Conservation (phyloP, 2,797 vertebrate genomes). For the Numenius phaeopus region DNA sequence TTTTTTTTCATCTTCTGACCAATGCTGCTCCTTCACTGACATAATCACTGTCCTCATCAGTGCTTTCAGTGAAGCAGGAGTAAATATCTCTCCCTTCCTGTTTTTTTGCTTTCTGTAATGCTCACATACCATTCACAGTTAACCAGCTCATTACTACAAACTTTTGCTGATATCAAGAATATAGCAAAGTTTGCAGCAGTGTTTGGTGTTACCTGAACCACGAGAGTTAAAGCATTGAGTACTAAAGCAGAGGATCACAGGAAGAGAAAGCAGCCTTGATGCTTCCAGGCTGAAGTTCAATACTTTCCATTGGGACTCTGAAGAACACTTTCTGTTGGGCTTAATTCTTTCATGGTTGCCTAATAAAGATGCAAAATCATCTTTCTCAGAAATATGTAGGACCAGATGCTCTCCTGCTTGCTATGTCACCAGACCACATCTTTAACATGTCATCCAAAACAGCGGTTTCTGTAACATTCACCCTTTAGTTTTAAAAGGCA, state of each 20-base stretch:
- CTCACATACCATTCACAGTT: neutral
- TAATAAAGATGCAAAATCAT: neutral
- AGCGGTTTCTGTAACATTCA: neutral
- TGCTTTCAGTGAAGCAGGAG: neutral
- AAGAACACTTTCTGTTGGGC: neutral
- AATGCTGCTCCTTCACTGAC: neutral
- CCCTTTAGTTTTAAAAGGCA: neutral
- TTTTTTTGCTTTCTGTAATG: neutral
- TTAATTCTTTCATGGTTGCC: neutral
- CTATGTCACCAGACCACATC: neutral
- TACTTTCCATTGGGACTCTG: neutral
- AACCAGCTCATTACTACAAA: neutral
- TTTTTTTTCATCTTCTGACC: neutral
- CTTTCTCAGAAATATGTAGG: neutral
- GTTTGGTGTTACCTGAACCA: neutral
- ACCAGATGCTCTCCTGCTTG: neutral
- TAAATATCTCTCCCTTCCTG: neutral
- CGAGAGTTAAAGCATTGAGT: neutral
- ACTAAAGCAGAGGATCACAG: neutral
- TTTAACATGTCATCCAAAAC: rapidly evolving
- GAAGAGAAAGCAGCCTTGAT: neutral
- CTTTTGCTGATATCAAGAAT: neutral
- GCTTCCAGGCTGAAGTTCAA: neutral
- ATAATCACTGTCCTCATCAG: neutral
- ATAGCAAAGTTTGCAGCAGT: neutral